Percentiles rank a stretch among this genome's conserved stretches.
phyloP scores from a whole-genome alignment of 2,797 vertebrate genomes.

The Spatula versicolor region DNA sequence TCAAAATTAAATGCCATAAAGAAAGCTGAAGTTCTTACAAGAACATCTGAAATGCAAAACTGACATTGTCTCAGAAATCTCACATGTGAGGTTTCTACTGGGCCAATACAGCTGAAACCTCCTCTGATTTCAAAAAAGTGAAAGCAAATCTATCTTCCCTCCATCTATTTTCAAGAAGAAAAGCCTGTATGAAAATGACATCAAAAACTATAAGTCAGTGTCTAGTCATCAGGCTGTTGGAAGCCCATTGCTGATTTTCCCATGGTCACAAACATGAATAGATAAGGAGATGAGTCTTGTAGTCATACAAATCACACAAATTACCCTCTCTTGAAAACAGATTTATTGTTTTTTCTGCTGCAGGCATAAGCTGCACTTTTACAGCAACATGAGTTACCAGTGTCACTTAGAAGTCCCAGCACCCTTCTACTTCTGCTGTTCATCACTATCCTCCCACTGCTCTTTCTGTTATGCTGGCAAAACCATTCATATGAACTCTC shows the following conservation, averaged over 20 bases:
- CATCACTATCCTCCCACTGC: not conserved
- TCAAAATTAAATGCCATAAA: not conserved
- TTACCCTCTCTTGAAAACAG: not conserved
- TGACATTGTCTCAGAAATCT: not conserved
- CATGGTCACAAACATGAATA: not conserved
- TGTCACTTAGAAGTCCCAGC: not conserved
- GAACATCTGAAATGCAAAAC: not conserved
- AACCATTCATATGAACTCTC: not conserved
- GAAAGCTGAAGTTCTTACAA: not conserved
- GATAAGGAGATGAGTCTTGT: not conserved
- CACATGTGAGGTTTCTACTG: not conserved
- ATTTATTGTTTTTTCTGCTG: not conserved
- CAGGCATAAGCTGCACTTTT: not conserved
- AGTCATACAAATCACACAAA: not conserved
- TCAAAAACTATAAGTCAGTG: not conserved
- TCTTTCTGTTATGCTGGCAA: not conserved
- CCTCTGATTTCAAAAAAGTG: not conserved
- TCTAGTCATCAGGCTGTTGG: not conserved
- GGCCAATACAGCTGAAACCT: not conserved
- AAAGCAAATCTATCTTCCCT: not conserved
- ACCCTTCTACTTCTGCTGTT: not conserved
- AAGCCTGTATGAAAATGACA: not conserved
- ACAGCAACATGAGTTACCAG: not conserved
- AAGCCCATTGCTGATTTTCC: not conserved
- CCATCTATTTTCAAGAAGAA: not conserved